A percentile compares a stretch with the other conserved stretches of the same genome.
phyloP scores from a whole-genome alignment of 2,888 invertebrate genomes.

The Protula sp. region DNA sequence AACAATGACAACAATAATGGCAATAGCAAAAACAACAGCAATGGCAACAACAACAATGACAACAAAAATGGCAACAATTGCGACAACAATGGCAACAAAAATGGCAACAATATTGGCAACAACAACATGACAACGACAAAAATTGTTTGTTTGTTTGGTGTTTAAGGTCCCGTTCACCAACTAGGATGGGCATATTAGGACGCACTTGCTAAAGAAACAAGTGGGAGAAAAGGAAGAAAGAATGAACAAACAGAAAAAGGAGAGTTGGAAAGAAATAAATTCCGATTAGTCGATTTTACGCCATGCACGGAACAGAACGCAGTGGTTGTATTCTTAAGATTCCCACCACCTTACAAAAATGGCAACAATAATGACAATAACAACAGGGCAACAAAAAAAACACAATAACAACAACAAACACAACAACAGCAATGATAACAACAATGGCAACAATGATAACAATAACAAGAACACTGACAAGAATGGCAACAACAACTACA shows the following conservation, averaged over 20 bases:
- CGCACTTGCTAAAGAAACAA: no score
- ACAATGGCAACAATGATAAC: conserved; percentile 4
- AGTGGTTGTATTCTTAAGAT: no score
- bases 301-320: no score
- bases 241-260: no score
- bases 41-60: background rate
- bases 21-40: background rate
- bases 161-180: no score
- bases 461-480: conserved; percentile 6
- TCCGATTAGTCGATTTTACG: no score
- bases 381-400: background rate
- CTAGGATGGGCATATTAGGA: no score
- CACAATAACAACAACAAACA: background rate
- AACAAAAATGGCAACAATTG: background rate
- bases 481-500: background rate
- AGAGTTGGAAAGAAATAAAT: no score
- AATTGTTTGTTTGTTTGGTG: no score
- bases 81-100: background rate
- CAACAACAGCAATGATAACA: background rate
- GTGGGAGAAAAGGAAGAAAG: no score
- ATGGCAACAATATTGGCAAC: background rate
- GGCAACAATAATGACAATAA: background rate
- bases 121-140: background rate
- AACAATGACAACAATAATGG: background rate
- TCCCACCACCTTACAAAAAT: no score